Percentiles rank a stretch among this genome's conserved stretches.
Evolutionary conservation across 2,888 invertebrate genomes (phyloP).

Genomic region (Drosophila falleni): DNA sequence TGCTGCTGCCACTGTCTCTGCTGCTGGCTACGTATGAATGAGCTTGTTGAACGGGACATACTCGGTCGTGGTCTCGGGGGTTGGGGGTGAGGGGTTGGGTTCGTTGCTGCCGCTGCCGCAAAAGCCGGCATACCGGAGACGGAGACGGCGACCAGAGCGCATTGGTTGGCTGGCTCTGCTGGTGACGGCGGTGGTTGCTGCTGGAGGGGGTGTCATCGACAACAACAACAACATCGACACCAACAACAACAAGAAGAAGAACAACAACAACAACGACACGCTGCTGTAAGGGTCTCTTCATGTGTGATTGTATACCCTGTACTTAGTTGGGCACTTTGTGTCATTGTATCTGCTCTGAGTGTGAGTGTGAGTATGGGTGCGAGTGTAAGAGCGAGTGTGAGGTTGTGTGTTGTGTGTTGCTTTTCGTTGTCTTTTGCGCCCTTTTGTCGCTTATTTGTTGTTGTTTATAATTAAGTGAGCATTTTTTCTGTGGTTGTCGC

Average conservation of each 20-base stretch:
- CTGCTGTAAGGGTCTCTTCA: conserved; percentile 68
- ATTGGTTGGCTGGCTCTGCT: conserved; percentile 66
- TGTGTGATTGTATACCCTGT: conserved; percentile 49
- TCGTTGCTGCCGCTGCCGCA: conserved; percentile 66
- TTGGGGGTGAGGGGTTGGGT: conserved; percentile 36
- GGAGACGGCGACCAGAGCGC: conserved; percentile 64
- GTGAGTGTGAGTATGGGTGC: conserved; percentile 33
- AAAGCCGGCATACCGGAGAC: conserved; percentile 69
- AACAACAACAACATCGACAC: conserved; percentile 6
- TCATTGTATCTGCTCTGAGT: conserved; percentile 54
- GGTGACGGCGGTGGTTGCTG: conserved; percentile 39
- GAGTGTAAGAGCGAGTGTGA: conserved; percentile 30
- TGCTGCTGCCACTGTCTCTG: conserved; percentile 33
- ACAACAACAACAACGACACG: conserved; percentile 17
- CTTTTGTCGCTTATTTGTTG: conserved; percentile 78
- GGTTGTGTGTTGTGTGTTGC: conserved; percentile 46
- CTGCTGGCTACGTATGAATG: conserved; percentile 70
- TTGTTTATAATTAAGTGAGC: conserved; percentile 81
- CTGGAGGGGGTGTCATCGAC: conserved; percentile 42
- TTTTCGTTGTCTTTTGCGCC: conserved; percentile 72
- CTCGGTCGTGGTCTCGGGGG: conserved; percentile 18
- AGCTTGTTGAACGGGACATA: conserved; percentile 51
- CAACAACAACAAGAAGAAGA: too few species aligned
- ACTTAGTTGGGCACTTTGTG: conserved; percentile 53
- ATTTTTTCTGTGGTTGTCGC: conserved; percentile 80